A percentile compares a stretch with the other conserved stretches of the same genome.
These are phyloP conservation scores for Ectobius pallidus DNA, from an alignment of 2,888 invertebrate species.

Conservation along the genomic window DNA sequence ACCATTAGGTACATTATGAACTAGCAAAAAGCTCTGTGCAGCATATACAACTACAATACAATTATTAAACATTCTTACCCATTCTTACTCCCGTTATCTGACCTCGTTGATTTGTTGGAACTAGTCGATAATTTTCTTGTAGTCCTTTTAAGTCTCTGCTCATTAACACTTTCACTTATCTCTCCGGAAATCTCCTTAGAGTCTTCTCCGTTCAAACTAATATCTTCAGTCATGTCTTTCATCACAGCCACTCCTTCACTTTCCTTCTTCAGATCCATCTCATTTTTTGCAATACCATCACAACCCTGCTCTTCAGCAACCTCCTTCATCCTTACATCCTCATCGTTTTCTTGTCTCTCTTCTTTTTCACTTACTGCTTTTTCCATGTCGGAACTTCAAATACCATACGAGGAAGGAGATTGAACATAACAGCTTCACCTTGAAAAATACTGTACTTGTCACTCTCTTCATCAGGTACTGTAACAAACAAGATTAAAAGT, in stretches of 20 bases:
- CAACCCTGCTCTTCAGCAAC: slow-evolving; percentile 50
- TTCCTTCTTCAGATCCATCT: not conserved
- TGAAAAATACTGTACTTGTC: slow-evolving; percentile 8
- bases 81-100: not conserved
- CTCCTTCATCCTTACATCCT: slow-evolving; percentile 56
- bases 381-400: slow-evolving; percentile 12
- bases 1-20: no score
- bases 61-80: no score
- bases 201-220: no score
- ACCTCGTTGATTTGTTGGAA: not conserved
- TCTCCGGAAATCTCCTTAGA: no score
- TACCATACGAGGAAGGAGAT: not conserved
- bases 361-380: slow-evolving; percentile 36
- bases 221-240: not conserved
- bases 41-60: no score
- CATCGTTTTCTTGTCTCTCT: slow-evolving; percentile 40
- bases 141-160: not conserved
- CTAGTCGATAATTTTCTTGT: not conserved
- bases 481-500: not conserved
- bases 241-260: not conserved
- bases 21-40: no score
- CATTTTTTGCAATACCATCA: not conserved
- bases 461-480: not conserved
- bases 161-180: not conserved
- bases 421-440: slow-evolving; percentile 11